Conservation (phyloP, 2,113 vertebrate genomes). For the Trogon surrucura region DNA sequence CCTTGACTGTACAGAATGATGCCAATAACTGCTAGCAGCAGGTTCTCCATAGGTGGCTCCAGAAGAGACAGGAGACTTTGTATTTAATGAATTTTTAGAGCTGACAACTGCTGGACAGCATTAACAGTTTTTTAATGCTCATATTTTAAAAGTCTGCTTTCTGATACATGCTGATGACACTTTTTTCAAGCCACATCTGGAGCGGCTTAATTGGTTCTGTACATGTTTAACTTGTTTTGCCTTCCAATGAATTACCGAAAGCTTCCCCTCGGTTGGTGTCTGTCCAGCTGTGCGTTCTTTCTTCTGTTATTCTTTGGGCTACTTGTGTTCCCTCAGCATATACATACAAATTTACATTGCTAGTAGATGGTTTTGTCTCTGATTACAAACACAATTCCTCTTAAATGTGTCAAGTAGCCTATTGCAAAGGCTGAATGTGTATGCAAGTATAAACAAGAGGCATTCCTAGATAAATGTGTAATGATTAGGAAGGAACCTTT, state of each 20-base stretch:
- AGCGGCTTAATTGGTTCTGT: background rate
- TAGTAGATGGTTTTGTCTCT: background rate
- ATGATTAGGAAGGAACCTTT: conserved; percentile 25
- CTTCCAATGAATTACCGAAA: background rate
- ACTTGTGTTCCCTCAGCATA: background rate
- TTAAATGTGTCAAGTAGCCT: conserved; percentile 46
- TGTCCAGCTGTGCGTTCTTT: background rate
- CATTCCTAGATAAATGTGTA: conserved; percentile 8
- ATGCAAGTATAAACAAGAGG: conserved; percentile 15
- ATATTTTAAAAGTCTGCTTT: background rate
- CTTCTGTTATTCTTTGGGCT: background rate
- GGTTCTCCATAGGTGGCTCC: background rate
- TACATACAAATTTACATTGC: background rate
- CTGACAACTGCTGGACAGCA: background rate
- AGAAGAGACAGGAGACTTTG: background rate
- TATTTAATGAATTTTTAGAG: background rate
- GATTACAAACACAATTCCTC: conserved; percentile 27
- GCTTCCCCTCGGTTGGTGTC: background rate
- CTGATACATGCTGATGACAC: background rate
- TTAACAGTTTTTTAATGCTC: background rate
- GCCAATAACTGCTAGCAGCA: background rate
- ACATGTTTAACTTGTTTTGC: background rate
- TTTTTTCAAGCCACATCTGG: background rate
- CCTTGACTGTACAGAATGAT: background rate
- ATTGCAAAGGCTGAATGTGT: conserved; percentile 14